Percentiles rank a stretch among this genome's conserved stretches.
These are phyloP conservation scores for Sebastes nivosus DNA, from an alignment of 2,797 vertebrate species.

Conservation along the genomic window DNA sequence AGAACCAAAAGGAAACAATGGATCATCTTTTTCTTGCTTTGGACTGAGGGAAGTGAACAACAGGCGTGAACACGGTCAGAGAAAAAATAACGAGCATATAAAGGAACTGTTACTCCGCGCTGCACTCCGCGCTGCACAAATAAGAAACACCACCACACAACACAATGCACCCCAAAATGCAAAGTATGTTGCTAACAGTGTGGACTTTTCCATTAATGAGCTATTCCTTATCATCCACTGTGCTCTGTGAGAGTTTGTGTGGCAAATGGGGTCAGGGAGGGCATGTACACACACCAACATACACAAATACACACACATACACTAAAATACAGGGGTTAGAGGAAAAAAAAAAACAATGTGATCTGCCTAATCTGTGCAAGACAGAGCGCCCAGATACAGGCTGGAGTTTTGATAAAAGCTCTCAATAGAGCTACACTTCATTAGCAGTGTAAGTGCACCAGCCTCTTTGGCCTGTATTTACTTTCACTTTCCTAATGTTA, in stretches of 20 bases:
- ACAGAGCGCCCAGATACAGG: conserved; percentile 23
- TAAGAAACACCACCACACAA: background rate
- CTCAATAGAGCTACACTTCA: conserved; percentile 51
- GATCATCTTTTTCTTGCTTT: background rate
- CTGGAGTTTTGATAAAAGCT: conserved; percentile 47
- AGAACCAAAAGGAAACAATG: conserved; percentile 17
- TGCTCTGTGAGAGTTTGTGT: background rate
- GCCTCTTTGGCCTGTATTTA: conserved; percentile 39
- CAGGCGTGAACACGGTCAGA: background rate
- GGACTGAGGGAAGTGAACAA: background rate
- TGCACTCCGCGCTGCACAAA: background rate
- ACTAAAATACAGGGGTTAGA: conserved; percentile 20
- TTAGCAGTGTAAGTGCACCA: conserved; percentile 48
- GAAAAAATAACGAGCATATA: conserved; percentile 32
- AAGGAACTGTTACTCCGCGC: background rate
- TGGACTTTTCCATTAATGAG: conserved; percentile 32
- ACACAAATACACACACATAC: background rate
- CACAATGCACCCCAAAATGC: conserved; percentile 1
- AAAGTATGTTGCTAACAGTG: background rate
- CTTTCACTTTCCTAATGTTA: conserved; percentile 51
- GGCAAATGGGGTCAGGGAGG: conserved; percentile 1
- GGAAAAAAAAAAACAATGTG: background rate
- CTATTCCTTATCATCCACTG: conserved; percentile 20
- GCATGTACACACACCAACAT: background rate
- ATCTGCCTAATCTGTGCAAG: conserved; percentile 15